Evolutionary conservation across 2,888 invertebrate genomes (phyloP).

Genomic region (Mesorhabditis spiculigera): DNA sequence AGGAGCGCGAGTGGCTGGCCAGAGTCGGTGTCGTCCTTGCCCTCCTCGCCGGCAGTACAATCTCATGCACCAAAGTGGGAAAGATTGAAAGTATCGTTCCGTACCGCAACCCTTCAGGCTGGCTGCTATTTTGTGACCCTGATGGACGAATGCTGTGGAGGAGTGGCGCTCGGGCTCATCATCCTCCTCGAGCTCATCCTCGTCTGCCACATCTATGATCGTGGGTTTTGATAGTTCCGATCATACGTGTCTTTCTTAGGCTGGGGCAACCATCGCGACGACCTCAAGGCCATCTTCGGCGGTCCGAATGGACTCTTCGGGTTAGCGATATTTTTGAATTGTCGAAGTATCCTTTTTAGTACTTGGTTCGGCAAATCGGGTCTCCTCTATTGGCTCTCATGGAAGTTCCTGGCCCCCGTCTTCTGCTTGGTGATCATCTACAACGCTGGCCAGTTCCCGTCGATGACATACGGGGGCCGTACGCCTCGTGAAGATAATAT

Average conservation of each 20-base stretch:
- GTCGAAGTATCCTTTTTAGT: not conserved
- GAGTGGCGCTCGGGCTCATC: constrained; percentile 31
- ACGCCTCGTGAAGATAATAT: not conserved
- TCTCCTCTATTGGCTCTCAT: not conserved
- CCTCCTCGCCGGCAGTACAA: not conserved
- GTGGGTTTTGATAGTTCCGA: not conserved
- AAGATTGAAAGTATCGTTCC: no score
- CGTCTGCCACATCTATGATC: constrained; percentile 41
- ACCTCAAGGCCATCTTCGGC: constrained; percentile 34
- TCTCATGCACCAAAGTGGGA: not conserved
- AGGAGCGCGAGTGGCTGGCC: not conserved
- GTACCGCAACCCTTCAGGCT: constrained; percentile 18
- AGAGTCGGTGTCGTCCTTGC: constrained; percentile 1
- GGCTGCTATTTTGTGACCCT: constrained; percentile 45
- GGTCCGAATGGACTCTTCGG: constrained; percentile 9
- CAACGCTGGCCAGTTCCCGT: not conserved
- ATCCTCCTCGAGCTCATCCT: constrained; percentile 26
- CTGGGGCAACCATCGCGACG: no score
- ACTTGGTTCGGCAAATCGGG: not conserved
- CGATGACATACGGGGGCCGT: not conserved
- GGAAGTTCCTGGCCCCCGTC: not conserved
- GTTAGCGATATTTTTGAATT: no score
- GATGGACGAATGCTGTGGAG: constrained; percentile 43
- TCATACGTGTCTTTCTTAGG: no score
- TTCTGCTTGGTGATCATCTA: constrained; percentile 1